Base-by-base conservation (phyloP, 30 jellyfish, hydroid and myxozoan species). In the Chrysaora quinquecirrha region DNA sequence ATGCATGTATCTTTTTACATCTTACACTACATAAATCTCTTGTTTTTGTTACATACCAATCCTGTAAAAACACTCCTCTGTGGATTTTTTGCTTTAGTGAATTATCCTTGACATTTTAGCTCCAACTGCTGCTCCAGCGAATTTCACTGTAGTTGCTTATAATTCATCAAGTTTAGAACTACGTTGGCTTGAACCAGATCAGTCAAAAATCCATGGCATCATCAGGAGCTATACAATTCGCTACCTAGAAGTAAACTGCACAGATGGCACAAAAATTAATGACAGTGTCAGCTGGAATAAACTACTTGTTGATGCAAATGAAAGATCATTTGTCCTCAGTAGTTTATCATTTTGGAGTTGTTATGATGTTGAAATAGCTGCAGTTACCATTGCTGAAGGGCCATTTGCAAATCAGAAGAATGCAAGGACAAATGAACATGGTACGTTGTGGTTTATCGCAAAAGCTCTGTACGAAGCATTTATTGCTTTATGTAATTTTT, bases 371-470 rank as follows among this genome's bases (percentile, higher is more conserved):
- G 21, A 29, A 19, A 48, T 77, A 6, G 32, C 56, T n/a, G 88
- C 88, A 32, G 88, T 77, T 16, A 77, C 88, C n/a, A 71, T 77
- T 60, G 71, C 58, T 10, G 77, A 0, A 21, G 88, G 88, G 11
- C 71, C 71, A 14, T 77, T 14, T 22, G 28, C 80, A 18, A 14
- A 18, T 12, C 12, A 0, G 11, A 3, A 1, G 1, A 0, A 0
- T 2, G 46, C 21, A 30, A 22, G 88, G 38, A 77, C 88, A 6
- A 9, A 0, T 52, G 87, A 75, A 47, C 0, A 75, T 24, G 87
- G 87, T 75, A 14, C n/a, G n/a, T n/a, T n/a, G n/a, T n/a, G n/a
- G n/a, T n/a, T n/a, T n/a, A n/a, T n/a, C n/a, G n/a, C n/a, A n/a
- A n/a, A n/a, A n/a, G n/a, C n/a, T n/a, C n/a, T n/a, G n/a, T n/a